These are phyloP conservation scores for Heliothis peltigera DNA, from an alignment of 2,888 invertebrate species.

Conservation along the genomic window DNA sequence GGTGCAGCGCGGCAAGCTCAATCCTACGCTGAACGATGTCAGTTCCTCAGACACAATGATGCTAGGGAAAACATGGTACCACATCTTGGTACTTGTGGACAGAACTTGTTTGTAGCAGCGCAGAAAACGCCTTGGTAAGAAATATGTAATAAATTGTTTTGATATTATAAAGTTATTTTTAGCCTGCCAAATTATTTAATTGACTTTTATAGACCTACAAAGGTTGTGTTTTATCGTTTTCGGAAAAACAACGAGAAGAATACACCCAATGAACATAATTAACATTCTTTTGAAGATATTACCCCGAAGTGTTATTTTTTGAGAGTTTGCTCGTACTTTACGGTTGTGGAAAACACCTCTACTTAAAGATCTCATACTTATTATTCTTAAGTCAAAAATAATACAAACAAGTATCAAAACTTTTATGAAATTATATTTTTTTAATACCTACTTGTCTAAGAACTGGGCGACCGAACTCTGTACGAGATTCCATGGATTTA, in stretches of 20 bases:
- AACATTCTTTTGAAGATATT: constrained; percentile 17
- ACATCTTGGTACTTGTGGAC: constrained; percentile 93
- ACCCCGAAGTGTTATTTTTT: background rate
- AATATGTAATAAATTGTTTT: constrained; percentile 4
- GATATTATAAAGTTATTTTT: constrained; percentile 1
- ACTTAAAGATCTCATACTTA: too few relatives aligned
- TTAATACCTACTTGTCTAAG: too few relatives aligned
- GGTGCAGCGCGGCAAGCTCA: constrained; percentile 93
- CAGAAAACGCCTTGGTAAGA: constrained; percentile 94
- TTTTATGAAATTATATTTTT: too few relatives aligned
- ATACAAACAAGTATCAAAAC: too few relatives aligned
- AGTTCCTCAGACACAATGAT: constrained; percentile 92
- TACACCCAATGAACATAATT: constrained; percentile 9
- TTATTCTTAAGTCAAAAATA: too few relatives aligned
- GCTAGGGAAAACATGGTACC: constrained; percentile 91
- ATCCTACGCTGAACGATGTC: constrained; percentile 93
- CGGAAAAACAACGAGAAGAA: too few relatives aligned
- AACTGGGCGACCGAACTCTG: too few relatives aligned
- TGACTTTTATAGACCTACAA: constrained; percentile 8
- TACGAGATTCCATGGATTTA: too few relatives aligned
- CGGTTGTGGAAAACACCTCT: too few relatives aligned
- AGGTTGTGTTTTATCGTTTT: constrained; percentile 29
- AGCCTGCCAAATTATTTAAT: constrained; percentile 25
- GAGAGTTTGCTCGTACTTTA: too few relatives aligned
- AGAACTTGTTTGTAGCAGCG: constrained; percentile 95